Evolutionary conservation across 2,113 vertebrate species (phyloP).

Genomic region (Crocuta crocuta): DNA sequence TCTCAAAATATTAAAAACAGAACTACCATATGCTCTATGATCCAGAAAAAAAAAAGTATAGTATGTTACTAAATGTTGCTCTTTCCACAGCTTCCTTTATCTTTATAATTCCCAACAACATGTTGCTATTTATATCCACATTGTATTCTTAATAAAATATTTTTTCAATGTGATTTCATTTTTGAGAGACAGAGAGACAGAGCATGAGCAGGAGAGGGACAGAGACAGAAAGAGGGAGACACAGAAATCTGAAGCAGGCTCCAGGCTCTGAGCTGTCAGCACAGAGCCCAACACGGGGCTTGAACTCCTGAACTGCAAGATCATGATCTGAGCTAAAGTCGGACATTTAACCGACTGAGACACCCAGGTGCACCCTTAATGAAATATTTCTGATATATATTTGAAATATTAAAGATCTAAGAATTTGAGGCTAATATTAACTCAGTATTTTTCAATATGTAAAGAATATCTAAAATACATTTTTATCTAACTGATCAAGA

Average conservation of each 20-base stretch:
- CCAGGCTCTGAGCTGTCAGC: too few relatives aligned
- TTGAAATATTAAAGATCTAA: slow-evolving; percentile 29
- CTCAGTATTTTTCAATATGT: background rate
- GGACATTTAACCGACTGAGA: too few relatives aligned
- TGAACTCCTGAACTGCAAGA: too few relatives aligned
- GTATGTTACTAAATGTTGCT: background rate
- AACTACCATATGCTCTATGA: background rate
- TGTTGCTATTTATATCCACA: background rate
- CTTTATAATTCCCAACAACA: background rate
- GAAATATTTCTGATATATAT: background rate
- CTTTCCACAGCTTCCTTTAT: background rate
- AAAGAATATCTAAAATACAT: slow-evolving; percentile 2
- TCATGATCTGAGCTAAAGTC: too few relatives aligned
- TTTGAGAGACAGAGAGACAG: too few relatives aligned
- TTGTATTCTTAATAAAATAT: background rate
- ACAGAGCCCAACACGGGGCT: too few relatives aligned
- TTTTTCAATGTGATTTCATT: background rate
- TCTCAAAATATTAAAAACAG: background rate
- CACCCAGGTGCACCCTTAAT: background rate
- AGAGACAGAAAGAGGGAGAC: too few relatives aligned
- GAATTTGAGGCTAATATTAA: slow-evolving; percentile 37
- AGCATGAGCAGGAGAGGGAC: too few relatives aligned
- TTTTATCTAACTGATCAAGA: slow-evolving; percentile 3
- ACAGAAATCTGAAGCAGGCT: too few relatives aligned
- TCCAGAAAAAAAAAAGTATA: background rate